phyloP scores from a whole-genome alignment of 2,113 vertebrate genomes.

The Ictidomys tridecemlineatus region DNA sequence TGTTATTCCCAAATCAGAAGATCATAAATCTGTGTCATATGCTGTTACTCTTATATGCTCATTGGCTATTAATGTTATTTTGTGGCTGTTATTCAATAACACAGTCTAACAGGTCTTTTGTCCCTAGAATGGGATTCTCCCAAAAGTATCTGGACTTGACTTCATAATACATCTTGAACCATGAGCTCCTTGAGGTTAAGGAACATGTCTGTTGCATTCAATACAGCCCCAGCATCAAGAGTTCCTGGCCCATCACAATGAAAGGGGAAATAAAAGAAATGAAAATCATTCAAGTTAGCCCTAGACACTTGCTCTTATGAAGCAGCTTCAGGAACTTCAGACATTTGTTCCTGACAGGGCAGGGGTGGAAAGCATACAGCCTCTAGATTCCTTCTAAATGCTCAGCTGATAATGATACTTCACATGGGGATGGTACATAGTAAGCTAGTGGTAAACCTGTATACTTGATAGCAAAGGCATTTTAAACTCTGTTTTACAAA shows the following conservation, averaged over 20 bases:
- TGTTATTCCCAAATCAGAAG: not conserved
- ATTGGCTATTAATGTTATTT: not conserved
- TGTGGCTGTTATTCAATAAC: not conserved
- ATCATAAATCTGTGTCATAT: not conserved
- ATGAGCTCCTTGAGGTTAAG: not conserved
- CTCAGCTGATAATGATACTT: constrained; percentile 9
- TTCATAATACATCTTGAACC: not conserved
- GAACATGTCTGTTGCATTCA: constrained; percentile 3
- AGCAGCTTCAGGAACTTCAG: constrained; percentile 22
- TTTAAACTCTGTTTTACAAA: not conserved
- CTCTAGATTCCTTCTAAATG: not conserved
- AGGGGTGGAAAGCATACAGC: no score
- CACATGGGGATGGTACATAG: not conserved
- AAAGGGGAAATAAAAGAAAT: constrained; percentile 37
- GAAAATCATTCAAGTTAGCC: constrained; percentile 16
- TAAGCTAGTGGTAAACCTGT: not conserved
- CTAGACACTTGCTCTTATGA: not conserved
- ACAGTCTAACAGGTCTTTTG: not conserved
- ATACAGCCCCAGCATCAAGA: not conserved
- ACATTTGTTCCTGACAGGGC: not conserved
- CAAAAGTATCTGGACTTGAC: not conserved
- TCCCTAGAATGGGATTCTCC: not conserved
- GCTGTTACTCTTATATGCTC: not conserved
- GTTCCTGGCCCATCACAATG: not conserved
- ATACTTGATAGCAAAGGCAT: constrained; percentile 9